Evolutionary conservation across 2,888 invertebrate genomes (phyloP), one percentile per base, ranked within the genome.

Genomic region (Ophonus ardosiacus): DNA sequence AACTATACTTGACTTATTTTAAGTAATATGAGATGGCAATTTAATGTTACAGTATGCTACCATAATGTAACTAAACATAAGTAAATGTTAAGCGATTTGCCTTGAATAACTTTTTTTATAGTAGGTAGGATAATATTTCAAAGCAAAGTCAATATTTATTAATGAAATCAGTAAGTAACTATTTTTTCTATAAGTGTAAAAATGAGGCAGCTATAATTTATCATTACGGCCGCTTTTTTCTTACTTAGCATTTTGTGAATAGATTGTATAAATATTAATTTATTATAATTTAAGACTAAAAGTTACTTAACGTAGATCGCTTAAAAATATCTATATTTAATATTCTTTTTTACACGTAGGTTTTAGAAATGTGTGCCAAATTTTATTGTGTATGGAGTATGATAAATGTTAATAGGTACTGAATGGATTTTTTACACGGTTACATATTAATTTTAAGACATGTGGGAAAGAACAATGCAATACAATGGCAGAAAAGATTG

Each of bases 351-450:
- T 78, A 78, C 57, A 78, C 56, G 57, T 78, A 78, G 78, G 7
- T 78, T 74, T 57, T 78, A 78, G 78, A 78, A 78, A 24, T 78
- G 57, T 78, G 78, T 78, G 78, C 78, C 78, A 78, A 78, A 78
- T 78, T 78, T 78, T 78, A 78, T 78, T 78, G 57, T 56, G 57
- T 78, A 74, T 74, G 71, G 43, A 21, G 57, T 78, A 74, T 74
- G 71, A 74, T 74, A 74, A 74, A 43, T 74, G 71, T 74, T 74
- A 74, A 74, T 74, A 74, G 51, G 43, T 74, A 74, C 17, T 74
- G 43, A 74, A 74, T 74, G 71, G 43, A 74, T 74, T 74, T 74
- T 74, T 74, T 74, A 74, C 71, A 74, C 71, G 71, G 43, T 74
- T 74, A 74, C 18, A 10, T 74, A 74, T 74, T 74, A 40, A 68